These are phyloP conservation scores for Patella pellucida DNA, from an alignment of 2,888 invertebrate genomes.

Conservation along the genomic window DNA sequence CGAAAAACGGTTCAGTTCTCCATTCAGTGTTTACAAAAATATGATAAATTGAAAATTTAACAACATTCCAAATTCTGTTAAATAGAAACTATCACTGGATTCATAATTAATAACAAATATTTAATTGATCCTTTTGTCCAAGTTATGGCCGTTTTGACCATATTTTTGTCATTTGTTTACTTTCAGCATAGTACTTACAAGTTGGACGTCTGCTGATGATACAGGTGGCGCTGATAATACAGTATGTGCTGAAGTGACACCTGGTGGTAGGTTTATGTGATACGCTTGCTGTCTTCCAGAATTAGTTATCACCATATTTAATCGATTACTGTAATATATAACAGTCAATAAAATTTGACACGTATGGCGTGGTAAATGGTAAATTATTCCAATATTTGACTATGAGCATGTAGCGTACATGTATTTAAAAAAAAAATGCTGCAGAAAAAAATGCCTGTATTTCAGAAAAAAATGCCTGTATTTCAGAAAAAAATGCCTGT, in stretches of 20 bases:
- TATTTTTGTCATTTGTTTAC: too few species aligned
- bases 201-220: slow-evolving; percentile 77
- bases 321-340: slow-evolving; percentile 50
- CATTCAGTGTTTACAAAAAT: too few species aligned
- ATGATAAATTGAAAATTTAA: too few species aligned
- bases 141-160: too few species aligned
- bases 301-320: slow-evolving; percentile 55
- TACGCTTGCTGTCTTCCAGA: slow-evolving; percentile 46
- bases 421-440: background rate
- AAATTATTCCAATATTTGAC: background rate
- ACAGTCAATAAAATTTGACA: background rate
- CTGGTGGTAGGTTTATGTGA: slow-evolving; percentile 69
- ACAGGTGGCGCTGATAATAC: slow-evolving; percentile 78
- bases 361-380: too few species aligned
- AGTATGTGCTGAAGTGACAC: slow-evolving; percentile 83
- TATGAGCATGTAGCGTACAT: background rate
- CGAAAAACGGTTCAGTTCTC: too few species aligned
- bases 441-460: too few species aligned
- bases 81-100: background rate
- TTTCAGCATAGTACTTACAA: slow-evolving; percentile 75
- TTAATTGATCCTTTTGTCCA: too few species aligned
- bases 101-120: too few species aligned
- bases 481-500: too few species aligned
- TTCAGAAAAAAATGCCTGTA: background rate
- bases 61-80: too few species aligned